Percentiles rank a stretch among this genome's conserved stretches.
These are phyloP conservation scores for Lucifuga dentata DNA, from an alignment of 2,113 vertebrate species.

Conservation along the genomic window DNA sequence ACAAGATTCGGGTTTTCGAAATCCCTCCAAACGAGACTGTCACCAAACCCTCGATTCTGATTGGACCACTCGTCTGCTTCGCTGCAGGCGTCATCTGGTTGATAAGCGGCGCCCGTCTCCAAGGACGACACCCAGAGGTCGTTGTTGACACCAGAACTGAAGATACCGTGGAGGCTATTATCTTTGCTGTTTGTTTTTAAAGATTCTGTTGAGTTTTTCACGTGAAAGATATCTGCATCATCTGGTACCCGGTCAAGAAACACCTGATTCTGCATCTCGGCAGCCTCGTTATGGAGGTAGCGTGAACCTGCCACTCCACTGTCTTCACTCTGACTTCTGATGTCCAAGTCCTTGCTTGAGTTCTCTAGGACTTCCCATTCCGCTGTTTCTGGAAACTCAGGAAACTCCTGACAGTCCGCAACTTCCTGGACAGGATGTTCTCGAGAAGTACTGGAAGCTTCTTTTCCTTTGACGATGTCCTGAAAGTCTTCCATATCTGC, in stretches of 20 bases:
- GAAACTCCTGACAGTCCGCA: background rate
- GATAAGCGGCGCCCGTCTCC: constrained; percentile 63
- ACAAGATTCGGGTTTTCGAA: constrained; percentile 30
- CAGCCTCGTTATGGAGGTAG: background rate
- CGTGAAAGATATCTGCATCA: constrained; percentile 44
- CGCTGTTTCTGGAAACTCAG: constrained; percentile 32
- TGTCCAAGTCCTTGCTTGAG: constrained; percentile 22
- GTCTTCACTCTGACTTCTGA: constrained; percentile 5
- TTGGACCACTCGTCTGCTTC: constrained; percentile 37
- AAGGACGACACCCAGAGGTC: constrained; percentile 71
- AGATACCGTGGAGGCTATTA: constrained; percentile 34
- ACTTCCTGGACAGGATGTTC: constrained; percentile 26
- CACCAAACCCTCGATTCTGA: constrained; percentile 49
- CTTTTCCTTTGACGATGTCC: background rate
- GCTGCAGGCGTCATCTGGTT: constrained; percentile 38
- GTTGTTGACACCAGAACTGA: constrained; percentile 54
- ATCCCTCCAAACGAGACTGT: constrained; percentile 46
- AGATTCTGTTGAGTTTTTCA: constrained; percentile 37
- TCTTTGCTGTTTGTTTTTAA: constrained; percentile 53
- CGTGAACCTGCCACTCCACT: constrained; percentile 1
- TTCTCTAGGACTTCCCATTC: constrained; percentile 52
- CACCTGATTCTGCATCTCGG: constrained; percentile 6
- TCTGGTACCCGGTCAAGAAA: constrained; percentile 13
- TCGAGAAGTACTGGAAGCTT: constrained; percentile 9
- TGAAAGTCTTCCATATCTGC: constrained; percentile 28